These are phyloP conservation scores for Eupithecia vulgata DNA, from an alignment of 2,888 invertebrate species.

Conservation along the genomic window DNA sequence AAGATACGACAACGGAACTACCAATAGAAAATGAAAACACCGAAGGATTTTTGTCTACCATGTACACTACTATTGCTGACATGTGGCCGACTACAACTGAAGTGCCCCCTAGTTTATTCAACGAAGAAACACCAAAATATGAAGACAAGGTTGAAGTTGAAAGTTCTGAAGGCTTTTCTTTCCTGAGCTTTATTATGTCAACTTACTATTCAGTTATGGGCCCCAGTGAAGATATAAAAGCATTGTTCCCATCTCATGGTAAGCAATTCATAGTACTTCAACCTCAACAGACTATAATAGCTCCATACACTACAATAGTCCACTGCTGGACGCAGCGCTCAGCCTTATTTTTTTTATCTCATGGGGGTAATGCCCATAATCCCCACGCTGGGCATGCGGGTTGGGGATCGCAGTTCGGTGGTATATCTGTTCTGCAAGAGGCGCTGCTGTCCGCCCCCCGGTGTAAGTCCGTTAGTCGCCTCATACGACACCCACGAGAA, in stretches of 20 bases:
- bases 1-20: slow-evolving; percentile 36
- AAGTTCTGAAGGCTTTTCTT: slow-evolving; percentile 64
- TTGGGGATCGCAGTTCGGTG: too few relatives aligned
- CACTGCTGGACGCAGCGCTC: too few relatives aligned
- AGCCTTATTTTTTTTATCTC: too few relatives aligned
- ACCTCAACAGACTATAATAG: too few relatives aligned
- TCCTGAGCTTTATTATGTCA: slow-evolving; percentile 64
- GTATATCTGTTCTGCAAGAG: too few relatives aligned
- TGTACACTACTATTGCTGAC: slow-evolving; percentile 68
- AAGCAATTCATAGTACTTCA: slow-evolving; percentile 29
- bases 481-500: too few relatives aligned
- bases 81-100: slow-evolving; percentile 69
- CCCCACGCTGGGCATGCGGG: too few relatives aligned
- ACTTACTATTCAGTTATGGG: slow-evolving; percentile 68
- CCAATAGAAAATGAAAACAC: slow-evolving; percentile 47
- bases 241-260: slow-evolving; percentile 72
- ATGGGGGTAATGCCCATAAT: too few relatives aligned
- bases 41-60: slow-evolving; percentile 62
- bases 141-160: slow-evolving; percentile 48
- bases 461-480: too few relatives aligned
- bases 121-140: slow-evolving; percentile 54
- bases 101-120: slow-evolving; percentile 61
- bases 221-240: slow-evolving; percentile 66
- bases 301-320: too few relatives aligned
- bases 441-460: too few relatives aligned